These are phyloP conservation scores for Mnemiopsis leidyi DNA, from an alignment of 37 sponge, comb jelly and placozoan species.

Conservation along the genomic window DNA sequence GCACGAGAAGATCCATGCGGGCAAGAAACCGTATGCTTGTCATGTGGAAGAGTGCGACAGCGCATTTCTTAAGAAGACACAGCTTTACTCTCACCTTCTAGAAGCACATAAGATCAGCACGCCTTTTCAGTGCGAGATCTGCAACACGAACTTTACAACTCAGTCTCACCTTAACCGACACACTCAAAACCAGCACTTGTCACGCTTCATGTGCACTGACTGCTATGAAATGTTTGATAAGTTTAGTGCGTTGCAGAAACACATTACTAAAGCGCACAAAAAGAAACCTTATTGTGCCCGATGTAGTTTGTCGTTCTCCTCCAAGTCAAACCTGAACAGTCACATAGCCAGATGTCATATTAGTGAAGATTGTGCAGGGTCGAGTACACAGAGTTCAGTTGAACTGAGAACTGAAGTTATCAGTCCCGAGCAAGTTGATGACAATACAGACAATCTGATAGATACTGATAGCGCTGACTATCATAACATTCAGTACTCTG, in stretches of 20 bases:
- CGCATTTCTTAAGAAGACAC: slow-evolving; percentile 31
- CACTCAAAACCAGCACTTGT: background rate
- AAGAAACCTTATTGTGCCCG: background rate
- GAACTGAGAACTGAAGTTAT: background rate
- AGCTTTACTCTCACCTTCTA: slow-evolving; percentile 19
- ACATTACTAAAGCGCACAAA: slow-evolving; percentile 28
- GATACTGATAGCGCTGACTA: background rate
- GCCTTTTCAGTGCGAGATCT: slow-evolving; percentile 8
- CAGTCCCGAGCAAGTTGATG: background rate
- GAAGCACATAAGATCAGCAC: background rate
- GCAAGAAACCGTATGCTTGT: slow-evolving; percentile 2
- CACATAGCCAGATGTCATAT: background rate
- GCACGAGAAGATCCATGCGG: slow-evolving; percentile 22
- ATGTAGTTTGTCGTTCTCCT: background rate
- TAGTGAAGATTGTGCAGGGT: background rate
- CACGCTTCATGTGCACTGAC: slow-evolving; percentile 57
- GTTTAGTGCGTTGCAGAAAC: slow-evolving; percentile 40
- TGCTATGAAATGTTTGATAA: slow-evolving; percentile 31
- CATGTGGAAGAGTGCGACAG: background rate
- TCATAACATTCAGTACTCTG: background rate
- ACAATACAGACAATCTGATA: background rate
- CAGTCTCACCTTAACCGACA: slow-evolving; percentile 30
- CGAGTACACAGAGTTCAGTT: background rate
- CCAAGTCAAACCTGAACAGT: background rate
- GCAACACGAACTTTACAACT: slow-evolving; percentile 6